phyloP scores from a whole-genome alignment of 2,797 vertebrate species.

The Mallotus villosus region DNA sequence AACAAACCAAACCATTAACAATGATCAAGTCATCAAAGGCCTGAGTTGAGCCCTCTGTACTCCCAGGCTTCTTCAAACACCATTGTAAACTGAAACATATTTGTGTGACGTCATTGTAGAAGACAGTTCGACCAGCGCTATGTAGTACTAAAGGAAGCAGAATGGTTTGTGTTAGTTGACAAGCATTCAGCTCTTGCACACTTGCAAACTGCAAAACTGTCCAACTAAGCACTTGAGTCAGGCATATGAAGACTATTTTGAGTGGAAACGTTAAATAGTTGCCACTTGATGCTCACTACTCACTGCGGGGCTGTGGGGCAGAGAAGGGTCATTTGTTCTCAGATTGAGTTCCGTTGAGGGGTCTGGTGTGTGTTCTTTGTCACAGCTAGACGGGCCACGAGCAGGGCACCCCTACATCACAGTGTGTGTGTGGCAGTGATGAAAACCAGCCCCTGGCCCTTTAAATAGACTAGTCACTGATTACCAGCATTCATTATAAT shows the following conservation, averaged over 20 bases:
- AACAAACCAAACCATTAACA: neutral
- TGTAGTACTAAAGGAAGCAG: neutral
- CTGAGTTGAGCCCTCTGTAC: constrained; percentile 20
- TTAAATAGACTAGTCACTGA: constrained; percentile 87
- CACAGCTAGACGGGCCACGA: constrained; percentile 42
- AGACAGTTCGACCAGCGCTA: constrained; percentile 40
- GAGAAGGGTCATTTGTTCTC: constrained; percentile 65
- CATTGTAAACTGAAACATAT: constrained; percentile 31
- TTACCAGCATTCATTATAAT: constrained; percentile 96
- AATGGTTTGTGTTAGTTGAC: too few relatives aligned
- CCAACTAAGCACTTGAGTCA: neutral
- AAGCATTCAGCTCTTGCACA: too few relatives aligned
- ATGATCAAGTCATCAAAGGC: neutral
- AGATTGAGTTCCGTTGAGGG: constrained; percentile 38
- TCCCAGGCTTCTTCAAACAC: constrained; percentile 23
- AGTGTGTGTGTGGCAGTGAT: constrained; percentile 73
- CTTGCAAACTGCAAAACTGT: too few relatives aligned
- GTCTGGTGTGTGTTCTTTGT: constrained; percentile 54
- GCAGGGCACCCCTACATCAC: constrained; percentile 58
- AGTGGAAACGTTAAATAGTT: constrained; percentile 9
- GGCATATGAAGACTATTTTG: neutral
- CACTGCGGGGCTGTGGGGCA: constrained; percentile 22
- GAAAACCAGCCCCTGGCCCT: constrained; percentile 83
- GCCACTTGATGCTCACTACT: constrained; percentile 13
- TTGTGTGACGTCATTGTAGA: neutral